phyloP scores from a whole-genome alignment of 2,797 vertebrate species.

The Hephaestus fuliginosus region DNA sequence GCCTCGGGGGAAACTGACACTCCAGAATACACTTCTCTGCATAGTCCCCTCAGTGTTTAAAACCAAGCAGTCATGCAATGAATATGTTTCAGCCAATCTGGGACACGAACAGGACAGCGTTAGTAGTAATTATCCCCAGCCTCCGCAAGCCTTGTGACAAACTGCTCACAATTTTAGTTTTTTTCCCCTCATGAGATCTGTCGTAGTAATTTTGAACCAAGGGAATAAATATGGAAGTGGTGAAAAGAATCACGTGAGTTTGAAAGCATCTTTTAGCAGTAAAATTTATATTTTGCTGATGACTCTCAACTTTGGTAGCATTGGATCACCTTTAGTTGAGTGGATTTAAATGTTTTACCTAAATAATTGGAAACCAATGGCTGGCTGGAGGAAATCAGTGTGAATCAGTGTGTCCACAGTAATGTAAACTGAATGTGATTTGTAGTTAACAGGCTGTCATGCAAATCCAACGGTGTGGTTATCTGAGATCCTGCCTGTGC shows the following conservation, averaged over 20 bases:
- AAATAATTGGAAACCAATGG: slow-evolving; percentile 14
- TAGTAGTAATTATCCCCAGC: slow-evolving; percentile 21
- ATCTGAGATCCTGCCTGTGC: slow-evolving; percentile 12
- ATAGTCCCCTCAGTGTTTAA: slow-evolving; percentile 39
- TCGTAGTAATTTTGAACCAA: background rate
- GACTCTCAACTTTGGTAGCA: background rate
- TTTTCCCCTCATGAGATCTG: background rate
- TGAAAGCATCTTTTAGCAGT: background rate
- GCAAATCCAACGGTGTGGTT: slow-evolving; percentile 30
- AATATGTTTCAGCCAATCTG: slow-evolving; percentile 31
- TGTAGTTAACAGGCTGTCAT: slow-evolving; percentile 26
- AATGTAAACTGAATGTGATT: slow-evolving; percentile 12
- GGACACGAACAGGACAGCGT: slow-evolving; percentile 9
- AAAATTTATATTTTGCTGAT: slow-evolving; percentile 16
- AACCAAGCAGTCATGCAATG: slow-evolving; percentile 54
- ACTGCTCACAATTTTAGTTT: background rate
- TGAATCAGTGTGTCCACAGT: background rate
- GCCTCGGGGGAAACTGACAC: slow-evolving; percentile 14
- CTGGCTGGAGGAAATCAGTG: background rate
- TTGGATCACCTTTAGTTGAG: background rate
- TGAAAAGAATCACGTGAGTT: background rate
- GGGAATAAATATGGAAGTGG: background rate
- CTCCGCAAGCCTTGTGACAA: slow-evolving; percentile 1
- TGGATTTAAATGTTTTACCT: background rate
- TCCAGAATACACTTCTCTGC: slow-evolving; percentile 43